Evolutionary conservation across 1,140 invertebrate genomes (phyloP), one percentile per base, ranked within the genome.

Genomic region (Saccostrea echinata): DNA sequence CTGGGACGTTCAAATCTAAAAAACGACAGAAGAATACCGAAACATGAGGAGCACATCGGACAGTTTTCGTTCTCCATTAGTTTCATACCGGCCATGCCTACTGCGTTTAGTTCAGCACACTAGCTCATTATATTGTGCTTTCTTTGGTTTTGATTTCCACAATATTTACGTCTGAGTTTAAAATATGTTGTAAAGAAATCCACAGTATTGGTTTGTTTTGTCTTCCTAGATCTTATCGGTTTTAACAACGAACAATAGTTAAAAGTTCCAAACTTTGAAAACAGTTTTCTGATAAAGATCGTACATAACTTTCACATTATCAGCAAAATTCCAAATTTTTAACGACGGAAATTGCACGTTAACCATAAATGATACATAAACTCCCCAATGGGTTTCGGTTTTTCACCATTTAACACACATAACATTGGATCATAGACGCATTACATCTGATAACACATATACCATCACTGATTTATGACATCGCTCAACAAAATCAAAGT

Each of bases 1-100:
- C 92, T 91, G 33, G 93, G 93, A 53, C 92, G 85, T 82, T 93
- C 93, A 89, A 93, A 93, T 86, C 93, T 93, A 80, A 80, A 91
- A 88, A 85, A 64, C 84, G 71, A 91, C 18, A 88, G 85, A 55
- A 90, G 64, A 51, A 82, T 85, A 80, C 53, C 68, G 68, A 87
- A 87, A 84, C 76, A 89, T 33, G 80, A 84, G 11, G 84, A 86
- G 76, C 81, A 85, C 68, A 76, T 30, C 12, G 68, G 68, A 13
- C 68, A 76, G 27, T 76, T 76, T 33, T 76, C 68, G 30, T 30
- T 76, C 68, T 76, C 68, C 68, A 76, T 76, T 18, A 76, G 27
- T 30, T 16, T 11, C 30, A 76, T 33, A 76, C 68, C 33, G 30
- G 68, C 68, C 68, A 76, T 76, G 27, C 8, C 30, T 27, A 76